These are phyloP conservation scores for Argentina silus DNA, from an alignment of 2,797 vertebrate species.

Conservation along the genomic window DNA sequence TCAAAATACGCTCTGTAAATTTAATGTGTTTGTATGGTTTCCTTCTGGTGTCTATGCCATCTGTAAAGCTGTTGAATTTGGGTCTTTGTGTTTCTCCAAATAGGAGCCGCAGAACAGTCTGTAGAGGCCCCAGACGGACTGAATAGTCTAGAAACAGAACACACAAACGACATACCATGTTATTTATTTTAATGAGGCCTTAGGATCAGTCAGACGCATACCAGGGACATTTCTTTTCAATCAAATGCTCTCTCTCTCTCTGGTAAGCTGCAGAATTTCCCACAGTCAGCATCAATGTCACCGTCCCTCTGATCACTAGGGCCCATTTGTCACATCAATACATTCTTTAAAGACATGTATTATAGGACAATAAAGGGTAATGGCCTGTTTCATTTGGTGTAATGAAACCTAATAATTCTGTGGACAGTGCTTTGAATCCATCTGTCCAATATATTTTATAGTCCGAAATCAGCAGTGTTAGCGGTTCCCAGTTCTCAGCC, in stretches of 20 bases:
- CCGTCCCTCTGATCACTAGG: neutral
- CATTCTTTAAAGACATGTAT: conserved; percentile 14
- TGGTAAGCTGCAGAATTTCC: neutral
- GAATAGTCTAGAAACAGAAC: conserved; percentile 50
- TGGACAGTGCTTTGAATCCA: neutral
- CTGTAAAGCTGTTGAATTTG: conserved; percentile 48
- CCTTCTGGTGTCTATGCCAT: conserved; percentile 27
- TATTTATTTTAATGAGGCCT: conserved; percentile 67
- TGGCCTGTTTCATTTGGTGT: conserved; percentile 2
- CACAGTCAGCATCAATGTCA: conserved; percentile 9
- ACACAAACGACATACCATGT: conserved; percentile 60
- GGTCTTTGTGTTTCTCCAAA: conserved; percentile 33
- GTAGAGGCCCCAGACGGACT: conserved; percentile 67
- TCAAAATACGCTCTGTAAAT: conserved; percentile 40
- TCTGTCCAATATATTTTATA: conserved; percentile 63
- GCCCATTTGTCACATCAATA: neutral
- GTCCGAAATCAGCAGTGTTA: conserved; percentile 49
- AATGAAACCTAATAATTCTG: conserved; percentile 7
- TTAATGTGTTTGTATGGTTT: conserved; percentile 43
- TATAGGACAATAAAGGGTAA: conserved; percentile 7
- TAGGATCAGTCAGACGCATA: conserved; percentile 53
- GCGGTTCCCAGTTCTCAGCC: conserved; percentile 35
- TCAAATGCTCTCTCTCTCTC: neutral
- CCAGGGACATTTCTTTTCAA: neutral
- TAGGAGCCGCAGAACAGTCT: conserved; percentile 43